A percentile compares a stretch with the other conserved stretches of the same genome.
phyloP scores from a whole-genome alignment of 2,888 invertebrate species.

The Ypsolopha scabrella region DNA sequence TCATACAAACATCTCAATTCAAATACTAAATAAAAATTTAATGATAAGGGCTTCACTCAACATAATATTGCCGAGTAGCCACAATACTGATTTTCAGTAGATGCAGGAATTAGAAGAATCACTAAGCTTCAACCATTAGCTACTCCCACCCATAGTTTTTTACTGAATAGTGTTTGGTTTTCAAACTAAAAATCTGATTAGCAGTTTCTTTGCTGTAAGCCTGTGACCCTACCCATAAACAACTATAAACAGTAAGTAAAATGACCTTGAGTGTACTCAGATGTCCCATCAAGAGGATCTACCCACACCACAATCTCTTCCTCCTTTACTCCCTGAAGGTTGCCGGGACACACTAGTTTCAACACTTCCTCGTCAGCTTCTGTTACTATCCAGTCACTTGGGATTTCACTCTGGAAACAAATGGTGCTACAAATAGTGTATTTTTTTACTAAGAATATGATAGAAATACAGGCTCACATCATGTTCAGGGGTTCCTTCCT shows the following conservation, averaged over 20 bases:
- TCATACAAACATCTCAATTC: too few relatives aligned
- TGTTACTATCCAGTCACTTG: constrained; percentile 81
- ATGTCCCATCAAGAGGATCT: constrained; percentile 98
- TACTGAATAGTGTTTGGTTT: too few relatives aligned
- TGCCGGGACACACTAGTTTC: constrained; percentile 74
- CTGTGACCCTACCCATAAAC: not conserved
- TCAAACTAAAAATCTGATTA: too few relatives aligned
- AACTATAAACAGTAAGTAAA: not conserved
- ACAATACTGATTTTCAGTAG: too few relatives aligned
- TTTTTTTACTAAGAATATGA: not conserved
- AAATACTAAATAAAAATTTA: too few relatives aligned
- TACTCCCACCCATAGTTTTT: too few relatives aligned
- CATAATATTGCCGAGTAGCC: too few relatives aligned
- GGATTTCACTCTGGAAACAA: constrained; percentile 50
- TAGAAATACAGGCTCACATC: constrained; percentile 46
- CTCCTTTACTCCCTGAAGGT: constrained; percentile 73
- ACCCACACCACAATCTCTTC: constrained; percentile 97
- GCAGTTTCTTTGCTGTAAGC: too few relatives aligned
- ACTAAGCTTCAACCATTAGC: too few relatives aligned
- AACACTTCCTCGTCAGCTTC: constrained; percentile 78
- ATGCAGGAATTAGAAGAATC: too few relatives aligned
- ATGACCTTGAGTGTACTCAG: constrained; percentile 94
- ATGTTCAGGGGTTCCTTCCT: constrained; percentile 81
- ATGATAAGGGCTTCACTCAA: too few relatives aligned
- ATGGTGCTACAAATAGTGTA: not conserved